phyloP scores from a whole-genome alignment of 2,113 vertebrate genomes.

The Ceyx cyanopectus region DNA sequence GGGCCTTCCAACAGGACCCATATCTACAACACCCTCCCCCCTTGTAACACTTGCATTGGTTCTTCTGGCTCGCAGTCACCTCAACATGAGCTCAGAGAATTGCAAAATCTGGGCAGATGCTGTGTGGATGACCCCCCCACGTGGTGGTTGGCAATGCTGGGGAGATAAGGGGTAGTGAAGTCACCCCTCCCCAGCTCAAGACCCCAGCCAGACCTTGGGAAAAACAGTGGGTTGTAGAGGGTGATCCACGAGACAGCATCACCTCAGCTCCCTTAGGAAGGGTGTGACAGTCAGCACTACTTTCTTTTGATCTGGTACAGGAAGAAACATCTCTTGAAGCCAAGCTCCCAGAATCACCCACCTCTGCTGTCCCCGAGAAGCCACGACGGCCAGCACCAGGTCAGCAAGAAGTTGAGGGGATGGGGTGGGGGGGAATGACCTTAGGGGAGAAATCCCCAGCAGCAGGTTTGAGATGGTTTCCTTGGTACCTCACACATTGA shows the following conservation, averaged over 20 bases:
- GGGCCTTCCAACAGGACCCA: not conserved
- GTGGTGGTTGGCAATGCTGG: fast-evolving
- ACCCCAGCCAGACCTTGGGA: not conserved
- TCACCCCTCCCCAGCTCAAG: not conserved
- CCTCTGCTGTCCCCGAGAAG: constrained; percentile 69
- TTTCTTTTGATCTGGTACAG: constrained; percentile 23
- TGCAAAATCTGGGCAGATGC: not conserved
- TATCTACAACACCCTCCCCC: not conserved
- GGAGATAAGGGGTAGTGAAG: not conserved
- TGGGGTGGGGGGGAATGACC: no score
- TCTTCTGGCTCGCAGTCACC: not conserved
- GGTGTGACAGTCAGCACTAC: not conserved
- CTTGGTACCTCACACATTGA: not conserved
- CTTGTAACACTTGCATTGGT: not conserved
- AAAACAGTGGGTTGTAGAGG: not conserved
- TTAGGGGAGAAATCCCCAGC: not conserved
- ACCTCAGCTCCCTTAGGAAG: not conserved
- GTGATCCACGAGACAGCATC: not conserved
- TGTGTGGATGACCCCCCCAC: fast-evolving
- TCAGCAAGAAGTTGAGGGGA: not conserved
- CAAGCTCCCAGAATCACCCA: constrained; percentile 73
- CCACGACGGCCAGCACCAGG: constrained; percentile 70
- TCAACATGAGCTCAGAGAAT: not conserved
- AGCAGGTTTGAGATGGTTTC: not conserved
- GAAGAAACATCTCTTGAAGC: constrained; percentile 41